phyloP scores from a whole-genome alignment of 1,140 invertebrate species.

The Bombyx mandarina region DNA sequence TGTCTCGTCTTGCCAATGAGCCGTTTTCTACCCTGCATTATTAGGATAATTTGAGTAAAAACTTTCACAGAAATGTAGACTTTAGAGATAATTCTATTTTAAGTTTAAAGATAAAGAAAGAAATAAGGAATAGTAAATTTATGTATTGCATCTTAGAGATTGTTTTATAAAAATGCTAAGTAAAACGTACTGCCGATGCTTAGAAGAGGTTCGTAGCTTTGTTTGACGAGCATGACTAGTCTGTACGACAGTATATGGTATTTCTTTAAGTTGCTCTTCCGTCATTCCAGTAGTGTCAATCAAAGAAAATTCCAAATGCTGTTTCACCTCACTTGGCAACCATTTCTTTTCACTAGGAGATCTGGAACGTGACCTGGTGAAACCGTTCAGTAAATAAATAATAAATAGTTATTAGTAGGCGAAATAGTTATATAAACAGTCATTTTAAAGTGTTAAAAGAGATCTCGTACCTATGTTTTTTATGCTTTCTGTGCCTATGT shows the following conservation, averaged over 20 bases:
- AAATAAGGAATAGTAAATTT: slow-evolving; percentile 3
- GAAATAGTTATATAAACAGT: not conserved
- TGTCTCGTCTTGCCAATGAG: slow-evolving; percentile 56
- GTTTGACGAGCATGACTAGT: slow-evolving; percentile 74
- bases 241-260: slow-evolving; percentile 92
- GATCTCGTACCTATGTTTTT: slow-evolving; percentile 74
- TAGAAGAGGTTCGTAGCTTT: slow-evolving; percentile 68
- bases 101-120: not conserved
- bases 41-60: no score
- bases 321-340: slow-evolving; percentile 82
- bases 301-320: slow-evolving; percentile 91
- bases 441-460: not conserved
- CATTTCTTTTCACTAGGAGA: slow-evolving; percentile 79
- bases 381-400: slow-evolving; percentile 5
- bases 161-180: not conserved
- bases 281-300: slow-evolving; percentile 91
- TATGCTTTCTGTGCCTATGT: slow-evolving; percentile 72
- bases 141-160: not conserved
- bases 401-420: not conserved
- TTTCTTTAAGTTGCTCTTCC: slow-evolving; percentile 89
- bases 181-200: slow-evolving; percentile 59
- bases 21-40: slow-evolving; percentile 45
- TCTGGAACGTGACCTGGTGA: slow-evolving; percentile 74
- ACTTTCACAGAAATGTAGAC: no score
- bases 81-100: no score